Evolutionary conservation across 2,888 invertebrate genomes (phyloP), one percentile per base, ranked within the genome.

Genomic region (Pelosia muscerda): DNA sequence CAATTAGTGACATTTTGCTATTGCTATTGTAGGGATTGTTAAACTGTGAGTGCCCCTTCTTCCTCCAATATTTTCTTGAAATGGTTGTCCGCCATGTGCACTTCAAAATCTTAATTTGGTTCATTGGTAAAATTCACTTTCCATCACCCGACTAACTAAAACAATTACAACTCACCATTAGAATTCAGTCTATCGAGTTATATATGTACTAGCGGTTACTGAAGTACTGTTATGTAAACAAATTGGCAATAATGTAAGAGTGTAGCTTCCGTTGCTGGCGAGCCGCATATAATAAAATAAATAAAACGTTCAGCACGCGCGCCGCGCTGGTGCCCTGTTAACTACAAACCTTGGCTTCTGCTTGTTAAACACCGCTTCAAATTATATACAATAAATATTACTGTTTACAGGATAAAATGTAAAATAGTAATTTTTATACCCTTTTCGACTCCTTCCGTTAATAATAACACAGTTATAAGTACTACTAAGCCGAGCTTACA

Each of bases 271-370:
- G 85, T 81, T 86, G 76, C 76, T 74, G 81, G 81, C 75, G 73
- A 84, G 83, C 81, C 84, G 88, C 89, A 88, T 86, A 87, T 86
- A 82, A 89, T 92, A 90, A 90, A 89, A 90, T 91, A 92, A 92
- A 92, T 92, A 91, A 90, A 88, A 86, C 86, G 80, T 72, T 88
- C 82, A 85, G 83, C 88, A 84, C 88, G 81, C 82, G 86, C 84
- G 86, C 82, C 82, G 84, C n/a, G n/a, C n/a, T n/a, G 85, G 84
- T 85, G 84, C 87, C 77, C 76, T 81, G 84, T 75, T 75, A 78
- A 84, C 81, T 82, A 72, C 68, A 76, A 86, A 86, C 90, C 90
- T 90, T 91, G 90, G 85, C 68, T 84, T 82, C 82, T 79, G 83
- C 86, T 83, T 83, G 81, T 81, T 84, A 75, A 88, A 88, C 83